Base-by-base conservation (phyloP, 2,797 vertebrate species). In the Adrianichthys oophorus region DNA sequence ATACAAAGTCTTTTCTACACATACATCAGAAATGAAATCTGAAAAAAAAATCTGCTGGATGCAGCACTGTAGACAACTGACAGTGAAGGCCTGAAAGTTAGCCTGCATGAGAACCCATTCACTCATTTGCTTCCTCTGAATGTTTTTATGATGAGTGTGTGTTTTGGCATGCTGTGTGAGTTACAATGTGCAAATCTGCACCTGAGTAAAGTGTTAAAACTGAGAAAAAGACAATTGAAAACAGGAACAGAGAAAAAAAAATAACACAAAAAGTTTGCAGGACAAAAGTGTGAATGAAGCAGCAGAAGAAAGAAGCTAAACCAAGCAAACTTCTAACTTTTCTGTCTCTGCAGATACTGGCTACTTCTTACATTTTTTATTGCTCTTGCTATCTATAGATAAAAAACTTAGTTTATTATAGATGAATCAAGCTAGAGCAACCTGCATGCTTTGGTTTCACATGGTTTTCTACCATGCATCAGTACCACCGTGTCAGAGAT, bases 21-120 rank as follows among this genome's bases (percentile, higher is more conserved):
- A 32, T 32, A 32, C 8, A 32, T 32, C 8, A 32, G 2, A 32
- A 32, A 10, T 32, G 8, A n/a, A n/a, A n/a, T n/a, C n/a, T n/a
- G n/a, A 7, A 32, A 10, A 32, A 7, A 8, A 32, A 32, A 10
- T 7, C 8, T 32, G 7, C 8, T 3, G 8, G 29, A 32, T 32
- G 29, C 76, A 62, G 70, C 60, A 48, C 50, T 21, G 26, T 8
- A 52, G 64, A 73, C 74, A 70, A 67, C 29, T 32, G 29, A 32
- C 65, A 65, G 67, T 52, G 65, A 71, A 80, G 56, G 55, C 29
- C 65, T 43, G 52, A 79, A 49, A 58, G 76, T 81, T 73, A 78
- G 41, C 56, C 52, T 53, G 70, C 64, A 62, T 62, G 52, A 56
- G 77, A 67, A 65, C 82, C 79, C 75, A 81, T 84, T 82, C 74